These are phyloP conservation scores for Colossoma macropomum DNA, from an alignment of 2,113 vertebrate genomes.

Conservation along the genomic window DNA sequence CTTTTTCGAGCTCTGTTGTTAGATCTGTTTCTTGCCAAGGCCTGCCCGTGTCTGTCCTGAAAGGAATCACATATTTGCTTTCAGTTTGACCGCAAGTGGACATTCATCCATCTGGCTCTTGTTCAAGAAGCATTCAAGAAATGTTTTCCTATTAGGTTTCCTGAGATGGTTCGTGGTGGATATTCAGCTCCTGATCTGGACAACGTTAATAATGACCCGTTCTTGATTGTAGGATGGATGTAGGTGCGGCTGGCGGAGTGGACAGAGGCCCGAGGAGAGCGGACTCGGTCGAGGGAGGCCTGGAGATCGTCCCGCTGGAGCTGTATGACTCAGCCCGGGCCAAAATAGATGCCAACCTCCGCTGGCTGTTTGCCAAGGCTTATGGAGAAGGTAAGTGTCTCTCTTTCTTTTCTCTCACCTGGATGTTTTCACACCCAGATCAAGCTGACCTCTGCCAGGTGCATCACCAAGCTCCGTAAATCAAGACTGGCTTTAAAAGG, in stretches of 20 bases:
- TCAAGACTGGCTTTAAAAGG: too few species aligned
- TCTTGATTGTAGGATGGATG: constrained; percentile 80
- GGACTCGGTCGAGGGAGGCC: constrained; percentile 76
- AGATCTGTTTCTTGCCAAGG: too few species aligned
- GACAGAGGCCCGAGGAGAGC: constrained; percentile 85
- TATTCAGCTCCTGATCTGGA: neutral
- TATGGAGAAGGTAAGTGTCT: constrained; percentile 90
- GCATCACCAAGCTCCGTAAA: too few species aligned
- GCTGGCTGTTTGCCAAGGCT: constrained; percentile 97
- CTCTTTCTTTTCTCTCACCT: neutral
- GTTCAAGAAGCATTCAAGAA: too few species aligned
- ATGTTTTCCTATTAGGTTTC: too few species aligned
- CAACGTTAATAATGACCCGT: neutral
- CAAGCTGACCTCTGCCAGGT: too few species aligned
- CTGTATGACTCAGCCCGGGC: constrained; percentile 96
- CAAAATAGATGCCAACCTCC: constrained; percentile 96
- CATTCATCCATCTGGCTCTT: too few species aligned
- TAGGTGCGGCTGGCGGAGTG: constrained; percentile 80
- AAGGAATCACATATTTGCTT: too few species aligned
- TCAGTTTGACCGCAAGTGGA: too few species aligned
- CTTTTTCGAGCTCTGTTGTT: too few species aligned
- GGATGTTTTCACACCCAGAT: neutral
- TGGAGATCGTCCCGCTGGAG: constrained; percentile 89
- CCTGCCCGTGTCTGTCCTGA: too few species aligned
- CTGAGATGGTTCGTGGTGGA: neutral